phyloP scores from a whole-genome alignment of 2,113 vertebrate species.

The Fulica atra region DNA sequence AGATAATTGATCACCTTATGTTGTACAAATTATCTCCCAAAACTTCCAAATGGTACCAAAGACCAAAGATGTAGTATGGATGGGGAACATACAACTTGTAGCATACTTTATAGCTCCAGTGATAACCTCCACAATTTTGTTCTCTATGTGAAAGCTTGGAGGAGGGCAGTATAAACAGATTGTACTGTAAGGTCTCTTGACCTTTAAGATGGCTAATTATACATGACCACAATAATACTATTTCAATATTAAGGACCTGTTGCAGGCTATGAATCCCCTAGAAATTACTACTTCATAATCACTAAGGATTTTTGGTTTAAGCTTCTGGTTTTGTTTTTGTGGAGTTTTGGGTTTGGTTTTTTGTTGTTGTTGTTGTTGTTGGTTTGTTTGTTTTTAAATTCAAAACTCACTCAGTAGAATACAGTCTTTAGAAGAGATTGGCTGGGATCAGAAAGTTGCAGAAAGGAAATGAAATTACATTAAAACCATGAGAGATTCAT shows the following conservation, averaged over 20 bases:
- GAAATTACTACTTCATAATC: neutral
- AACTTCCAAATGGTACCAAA: neutral
- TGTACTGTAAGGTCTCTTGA: neutral
- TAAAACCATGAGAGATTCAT: neutral
- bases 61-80: neutral
- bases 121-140: neutral
- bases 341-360: too few relatives aligned
- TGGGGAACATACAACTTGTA: neutral
- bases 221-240: neutral
- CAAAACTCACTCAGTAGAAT: neutral
- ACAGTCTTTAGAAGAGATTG: neutral
- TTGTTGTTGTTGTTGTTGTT: too few relatives aligned
- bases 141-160: neutral
- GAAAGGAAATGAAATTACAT: neutral
- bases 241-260: neutral
- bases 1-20: neutral
- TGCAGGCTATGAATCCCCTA: neutral
- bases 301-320: neutral
- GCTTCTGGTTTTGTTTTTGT: neutral
- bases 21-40: neutral
- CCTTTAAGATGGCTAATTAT: neutral
- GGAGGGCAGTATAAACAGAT: neutral
- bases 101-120: neutral
- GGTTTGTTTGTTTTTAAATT: neutral
- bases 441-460: neutral